phyloP scores from a whole-genome alignment of 2,113 vertebrate species.

The Pagrus major region DNA sequence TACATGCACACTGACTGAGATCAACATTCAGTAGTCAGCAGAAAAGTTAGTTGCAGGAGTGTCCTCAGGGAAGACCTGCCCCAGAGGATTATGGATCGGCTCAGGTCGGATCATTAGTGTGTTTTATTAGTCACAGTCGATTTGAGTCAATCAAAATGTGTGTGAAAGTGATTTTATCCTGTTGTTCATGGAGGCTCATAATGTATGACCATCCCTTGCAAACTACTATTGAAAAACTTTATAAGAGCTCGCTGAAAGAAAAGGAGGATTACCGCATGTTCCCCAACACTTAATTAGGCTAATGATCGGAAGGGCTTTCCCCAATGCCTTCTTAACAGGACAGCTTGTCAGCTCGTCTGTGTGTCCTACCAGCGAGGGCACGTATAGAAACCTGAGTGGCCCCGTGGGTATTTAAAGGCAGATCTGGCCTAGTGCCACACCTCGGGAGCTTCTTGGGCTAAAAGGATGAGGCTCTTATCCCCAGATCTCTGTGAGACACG shows the following conservation, averaged over 20 bases:
- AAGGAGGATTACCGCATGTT: conserved; percentile 25
- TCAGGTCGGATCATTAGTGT: background rate
- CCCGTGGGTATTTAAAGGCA: conserved; percentile 65
- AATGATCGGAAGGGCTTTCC: conserved; percentile 31
- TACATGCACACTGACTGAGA: background rate
- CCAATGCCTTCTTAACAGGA: conserved; percentile 9
- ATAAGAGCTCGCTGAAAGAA: background rate
- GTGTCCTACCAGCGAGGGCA: conserved; percentile 23
- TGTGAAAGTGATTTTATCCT: background rate
- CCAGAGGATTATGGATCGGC: background rate
- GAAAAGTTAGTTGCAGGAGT: background rate
- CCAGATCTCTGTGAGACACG: conserved; percentile 53
- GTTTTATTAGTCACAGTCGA: background rate
- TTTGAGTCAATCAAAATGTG: background rate
- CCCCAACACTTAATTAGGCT: conserved; percentile 15
- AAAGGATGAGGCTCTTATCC: conserved; percentile 74
- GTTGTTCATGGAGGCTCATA: background rate
- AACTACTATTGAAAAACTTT: background rate
- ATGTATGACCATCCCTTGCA: background rate
- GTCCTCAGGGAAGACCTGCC: background rate
- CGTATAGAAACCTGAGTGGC: conserved; percentile 26
- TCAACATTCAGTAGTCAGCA: background rate
- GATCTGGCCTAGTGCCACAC: conserved; percentile 56
- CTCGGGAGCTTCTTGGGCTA: conserved; percentile 53
- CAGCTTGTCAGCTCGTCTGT: background rate